Base-by-base conservation (phyloP, 2,888 invertebrate genomes). In the Adelognathus sp. region DNA sequence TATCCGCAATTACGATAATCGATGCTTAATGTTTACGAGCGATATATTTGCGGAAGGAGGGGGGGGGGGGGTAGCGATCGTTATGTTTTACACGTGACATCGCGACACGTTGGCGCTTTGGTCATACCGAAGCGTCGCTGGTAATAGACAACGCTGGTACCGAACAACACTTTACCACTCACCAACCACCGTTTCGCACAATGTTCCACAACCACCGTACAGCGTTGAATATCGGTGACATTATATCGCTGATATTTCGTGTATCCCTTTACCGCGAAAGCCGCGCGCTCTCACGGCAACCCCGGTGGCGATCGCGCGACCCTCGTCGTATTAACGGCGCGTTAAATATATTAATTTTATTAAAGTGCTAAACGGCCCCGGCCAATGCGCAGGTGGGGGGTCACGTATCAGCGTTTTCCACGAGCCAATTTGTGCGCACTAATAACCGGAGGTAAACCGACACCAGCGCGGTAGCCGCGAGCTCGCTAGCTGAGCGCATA, bases 1-100 rank as follows among this genome's bases (percentile, higher is more conserved):
- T 73, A 66, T 50, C 52, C 50, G 87, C 87, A 87, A 87, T 88
- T 88, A 87, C 83, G 81, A 81, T 87, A 88, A 88, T 88, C 88
- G 87, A 87, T 87, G 84, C 85, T 87, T 85, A 85, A 85, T 83
- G 85, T 84, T 85, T 84, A 84, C 85, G 80, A 81, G 79, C 81
- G 66, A 67, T 60, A 67, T 67, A n/a, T n/a, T n/a, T n/a, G n/a
- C n/a, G n/a, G n/a, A n/a, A n/a, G n/a, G n/a, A n/a, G 67, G 27
- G 54, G 54, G 29, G 21, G 60, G 29, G 9, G 67, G 31, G 67
- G 74, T 52, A 1, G 60, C 16, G 74, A 74, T 67, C 60, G 74
- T 74, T 74, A 60, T 60, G 41, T 60, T 66, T 60, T 60, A 74
- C 74, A 58, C 41, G 56, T 21, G 58, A 58, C 44, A 74, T 21